Conservation (phyloP, 2,797 vertebrate species). For the Falco naumanni region DNA sequence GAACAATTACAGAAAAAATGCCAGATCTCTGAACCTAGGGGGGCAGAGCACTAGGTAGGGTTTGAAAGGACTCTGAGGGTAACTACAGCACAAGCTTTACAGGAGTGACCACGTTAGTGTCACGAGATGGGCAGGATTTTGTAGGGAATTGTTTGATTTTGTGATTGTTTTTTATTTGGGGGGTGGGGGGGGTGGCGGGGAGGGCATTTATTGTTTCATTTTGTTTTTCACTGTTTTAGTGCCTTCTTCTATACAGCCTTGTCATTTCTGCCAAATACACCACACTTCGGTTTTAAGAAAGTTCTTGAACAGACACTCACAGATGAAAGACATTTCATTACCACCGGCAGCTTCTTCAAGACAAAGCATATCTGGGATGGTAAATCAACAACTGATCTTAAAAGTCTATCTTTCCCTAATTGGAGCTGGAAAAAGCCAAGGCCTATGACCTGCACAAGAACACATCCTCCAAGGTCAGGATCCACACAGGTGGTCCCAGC, state of each 20-base stretch:
- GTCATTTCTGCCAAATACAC: neutral
- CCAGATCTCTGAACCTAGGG: neutral
- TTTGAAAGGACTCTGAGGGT: neutral
- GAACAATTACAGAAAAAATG: neutral
- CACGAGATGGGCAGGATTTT: neutral
- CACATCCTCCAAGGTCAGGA: neutral
- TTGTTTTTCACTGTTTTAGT: neutral
- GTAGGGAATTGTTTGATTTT: no score
- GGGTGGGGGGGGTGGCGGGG: no score
- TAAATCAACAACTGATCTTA: neutral
- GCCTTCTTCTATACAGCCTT: neutral
- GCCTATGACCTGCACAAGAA: neutral
- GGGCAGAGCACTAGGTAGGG: neutral
- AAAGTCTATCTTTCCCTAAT: neutral
- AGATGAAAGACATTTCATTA: neutral
- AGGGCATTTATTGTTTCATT: neutral
- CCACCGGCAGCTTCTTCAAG: neutral
- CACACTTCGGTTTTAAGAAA: neutral
- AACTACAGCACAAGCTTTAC: neutral
- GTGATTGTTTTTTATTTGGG: no score
- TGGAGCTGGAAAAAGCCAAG: neutral
- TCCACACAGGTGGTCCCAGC: neutral
- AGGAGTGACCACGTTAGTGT: neutral
- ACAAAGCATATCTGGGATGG: neutral
- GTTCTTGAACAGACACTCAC: neutral